Evolutionary conservation across 53 echinoderm and acorn worm species (phyloP).

Genomic region (Holothuria leucospilota): DNA sequence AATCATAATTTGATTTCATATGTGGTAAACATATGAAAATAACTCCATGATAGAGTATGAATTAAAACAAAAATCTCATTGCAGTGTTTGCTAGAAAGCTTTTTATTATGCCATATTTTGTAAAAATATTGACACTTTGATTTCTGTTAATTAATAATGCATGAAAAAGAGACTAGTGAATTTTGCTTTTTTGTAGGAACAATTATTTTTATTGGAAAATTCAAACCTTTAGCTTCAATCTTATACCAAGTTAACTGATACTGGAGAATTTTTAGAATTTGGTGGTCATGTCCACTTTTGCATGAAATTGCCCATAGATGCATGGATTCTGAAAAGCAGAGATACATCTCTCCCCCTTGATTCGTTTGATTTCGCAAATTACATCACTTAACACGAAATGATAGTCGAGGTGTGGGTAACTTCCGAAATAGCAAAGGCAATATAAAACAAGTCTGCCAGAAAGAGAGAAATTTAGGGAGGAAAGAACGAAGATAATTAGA

Average conservation of each 20-base stretch:
- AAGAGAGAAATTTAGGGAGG: no score
- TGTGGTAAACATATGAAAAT: not conserved
- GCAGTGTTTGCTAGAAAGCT: not conserved
- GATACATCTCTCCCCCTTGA: no score
- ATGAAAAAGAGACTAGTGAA: not conserved
- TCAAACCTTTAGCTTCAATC: slow-evolving; percentile 20
- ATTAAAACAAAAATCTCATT: not conserved
- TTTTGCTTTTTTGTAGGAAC: not conserved
- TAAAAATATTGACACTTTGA: not conserved
- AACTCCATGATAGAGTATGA: not conserved
- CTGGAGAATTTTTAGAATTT: slow-evolving; percentile 4
- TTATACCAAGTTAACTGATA: slow-evolving; percentile 6
- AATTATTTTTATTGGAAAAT: not conserved
- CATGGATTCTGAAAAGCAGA: no score
- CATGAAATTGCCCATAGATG: slow-evolving; percentile 39
- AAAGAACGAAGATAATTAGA: no score
- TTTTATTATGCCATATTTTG: not conserved
- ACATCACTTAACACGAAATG: no score
- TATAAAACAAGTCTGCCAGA: no score
- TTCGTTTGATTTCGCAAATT: no score
- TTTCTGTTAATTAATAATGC: not conserved
- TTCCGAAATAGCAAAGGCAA: no score
- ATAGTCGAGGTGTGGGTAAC: no score
- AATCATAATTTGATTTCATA: no score
- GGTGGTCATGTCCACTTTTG: slow-evolving; percentile 27